Evolutionary conservation across 2,888 invertebrate species (phyloP), one percentile per base, ranked within the genome.

Genomic region (Sinotaia quadrata): DNA sequence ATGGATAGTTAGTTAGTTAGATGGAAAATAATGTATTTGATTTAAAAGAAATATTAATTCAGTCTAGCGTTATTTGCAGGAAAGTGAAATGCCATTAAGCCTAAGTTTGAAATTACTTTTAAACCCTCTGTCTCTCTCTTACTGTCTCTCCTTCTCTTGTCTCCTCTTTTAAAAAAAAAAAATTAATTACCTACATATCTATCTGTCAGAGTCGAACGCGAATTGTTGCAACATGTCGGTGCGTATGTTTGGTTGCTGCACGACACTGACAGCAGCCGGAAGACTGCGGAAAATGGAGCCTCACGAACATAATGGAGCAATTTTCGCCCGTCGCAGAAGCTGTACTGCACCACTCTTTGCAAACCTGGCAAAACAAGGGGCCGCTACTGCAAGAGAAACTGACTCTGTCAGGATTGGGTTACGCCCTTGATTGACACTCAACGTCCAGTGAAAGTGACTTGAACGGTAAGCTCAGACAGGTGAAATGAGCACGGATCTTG

Each of bases 391-490:
- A 21, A 47, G 47, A 47, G 33, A 61, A 44, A 51, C 4, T 24
- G 51, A 5, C 18, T 24, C 34, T 61, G 61, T 51, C 61, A 49
- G 61, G 44, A 12, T 61, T 18, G 34, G 36, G 61, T 61, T 61
- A 61, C 61, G 47, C 49, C 33, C 7, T 18, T 24, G 51, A 33
- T 33, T 51, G 61, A 60, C 61, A 61, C 34, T 33, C n/a, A 61
- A 49, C 61, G 61, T 33, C 51, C 49, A 49, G 61, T 51, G 34
- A 61, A 61, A 51, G 61, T n/a, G 51, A 60, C 60, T 31, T 47
- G 33, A 34, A 31, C 49, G 49, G 47, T 31, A 36, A 61, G 47
- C n/a, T n/a, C n/a, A n/a, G n/a, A n/a, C n/a, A n/a, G n/a, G n/a
- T n/a, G n/a, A n/a, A n/a, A n/a, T n/a, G n/a, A n/a, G n/a, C n/a